A percentile compares a stretch with the other conserved stretches of the same genome.
Evolutionary conservation across 2,888 invertebrate species (phyloP).

Genomic region (Trissolcus japonicus): DNA sequence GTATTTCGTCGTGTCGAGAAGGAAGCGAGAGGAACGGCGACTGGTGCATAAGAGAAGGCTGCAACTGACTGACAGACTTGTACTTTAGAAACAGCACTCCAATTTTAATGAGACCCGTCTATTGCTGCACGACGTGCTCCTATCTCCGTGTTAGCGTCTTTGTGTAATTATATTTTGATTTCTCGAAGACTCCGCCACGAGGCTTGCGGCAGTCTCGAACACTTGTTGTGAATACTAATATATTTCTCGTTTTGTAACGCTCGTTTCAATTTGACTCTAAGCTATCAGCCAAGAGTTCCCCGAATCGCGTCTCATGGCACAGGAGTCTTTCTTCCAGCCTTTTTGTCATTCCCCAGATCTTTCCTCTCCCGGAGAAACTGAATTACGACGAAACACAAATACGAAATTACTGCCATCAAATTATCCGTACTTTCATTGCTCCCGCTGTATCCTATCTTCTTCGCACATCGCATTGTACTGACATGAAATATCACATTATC

Average conservation of each 20-base stretch:
- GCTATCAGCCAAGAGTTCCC: conserved; percentile 47
- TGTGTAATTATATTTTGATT: conserved; percentile 64
- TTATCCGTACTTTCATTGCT: conserved; percentile 69
- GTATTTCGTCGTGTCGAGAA: conserved; percentile 41
- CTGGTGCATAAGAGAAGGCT: conserved; percentile 62
- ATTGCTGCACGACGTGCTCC: conserved; percentile 68
- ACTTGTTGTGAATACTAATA: conserved; percentile 72
- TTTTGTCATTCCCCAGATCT: conserved; percentile 39
- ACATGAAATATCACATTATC: conserved; percentile 28
- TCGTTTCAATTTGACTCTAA: conserved; percentile 49
- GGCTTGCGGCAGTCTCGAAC: conserved; percentile 59
- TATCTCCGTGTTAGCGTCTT: conserved; percentile 69
- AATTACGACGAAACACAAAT: conserved; percentile 68
- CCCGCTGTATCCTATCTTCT: conserved; percentile 51
- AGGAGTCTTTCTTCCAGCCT: conserved; percentile 43
- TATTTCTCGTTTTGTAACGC: conserved; percentile 48
- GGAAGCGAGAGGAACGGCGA: conserved; percentile 62
- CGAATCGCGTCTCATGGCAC: conserved; percentile 45
- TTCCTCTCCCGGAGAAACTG: conserved; percentile 55
- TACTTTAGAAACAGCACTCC: conserved; percentile 75
- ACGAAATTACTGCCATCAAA: conserved; percentile 64
- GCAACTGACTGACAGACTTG: conserved; percentile 74
- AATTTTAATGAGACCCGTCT: conserved; percentile 75
- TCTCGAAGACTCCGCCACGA: conserved; percentile 46
- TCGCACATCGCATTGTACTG: conserved; percentile 29